Evolutionary conservation across 2,888 invertebrate genomes (phyloP).

Genomic region (Rotaria sp.): DNA sequence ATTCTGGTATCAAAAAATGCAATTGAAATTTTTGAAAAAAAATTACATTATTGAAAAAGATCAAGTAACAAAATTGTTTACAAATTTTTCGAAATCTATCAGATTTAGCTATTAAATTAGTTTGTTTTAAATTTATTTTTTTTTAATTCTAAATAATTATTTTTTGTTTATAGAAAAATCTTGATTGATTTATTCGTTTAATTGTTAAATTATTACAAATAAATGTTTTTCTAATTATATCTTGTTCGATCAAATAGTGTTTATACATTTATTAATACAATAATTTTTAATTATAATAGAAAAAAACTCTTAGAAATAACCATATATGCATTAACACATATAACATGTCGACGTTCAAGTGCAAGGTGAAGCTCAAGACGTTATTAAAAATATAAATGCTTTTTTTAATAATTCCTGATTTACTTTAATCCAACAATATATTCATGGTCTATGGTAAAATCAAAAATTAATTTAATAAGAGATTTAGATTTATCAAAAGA

Average conservation of each 20-base stretch:
- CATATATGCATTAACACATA: constrained; percentile 81
- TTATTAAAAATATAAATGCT: constrained; percentile 63
- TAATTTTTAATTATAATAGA: constrained; percentile 22
- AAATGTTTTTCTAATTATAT: constrained; percentile 85
- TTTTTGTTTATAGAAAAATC: constrained; percentile 63
- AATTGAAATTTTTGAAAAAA: constrained; percentile 78
- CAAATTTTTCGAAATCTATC: constrained; percentile 96
- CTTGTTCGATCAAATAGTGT: constrained; percentile 53
- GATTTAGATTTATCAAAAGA: constrained; percentile 72
- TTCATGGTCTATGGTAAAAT: constrained; percentile 90
- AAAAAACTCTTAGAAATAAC: constrained; percentile 24
- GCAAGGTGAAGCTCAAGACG: constrained; percentile 95
- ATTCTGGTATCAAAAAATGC: constrained; percentile 61
- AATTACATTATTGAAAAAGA: constrained; percentile 57
- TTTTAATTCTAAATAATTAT: not conserved
- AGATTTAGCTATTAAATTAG: constrained; percentile 83
- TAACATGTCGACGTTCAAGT: constrained; percentile 90
- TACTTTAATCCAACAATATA: constrained; percentile 21
- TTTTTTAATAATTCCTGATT: constrained; percentile 1
- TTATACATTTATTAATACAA: constrained; percentile 32
- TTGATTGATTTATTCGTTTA: constrained; percentile 61
- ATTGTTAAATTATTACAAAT: constrained; percentile 82
- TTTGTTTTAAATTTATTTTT: constrained; percentile 45
- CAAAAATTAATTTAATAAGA: constrained; percentile 89
- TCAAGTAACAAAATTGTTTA: constrained; percentile 84